A percentile compares a stretch with the other conserved stretches of the same genome.
phyloP scores from a whole-genome alignment of 2,797 vertebrate species.

The Dromococcyx pavoninus region DNA sequence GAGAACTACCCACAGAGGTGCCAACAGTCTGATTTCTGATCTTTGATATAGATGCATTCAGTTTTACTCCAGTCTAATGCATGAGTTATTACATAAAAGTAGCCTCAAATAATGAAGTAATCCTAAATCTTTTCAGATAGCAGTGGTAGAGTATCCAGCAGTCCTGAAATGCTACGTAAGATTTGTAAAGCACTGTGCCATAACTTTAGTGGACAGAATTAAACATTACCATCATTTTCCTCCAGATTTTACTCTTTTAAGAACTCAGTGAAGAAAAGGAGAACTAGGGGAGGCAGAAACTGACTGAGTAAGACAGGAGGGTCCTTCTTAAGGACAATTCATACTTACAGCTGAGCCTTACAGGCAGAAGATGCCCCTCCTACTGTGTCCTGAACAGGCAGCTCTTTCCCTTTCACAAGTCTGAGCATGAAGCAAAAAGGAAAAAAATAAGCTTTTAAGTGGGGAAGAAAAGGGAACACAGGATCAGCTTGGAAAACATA shows the following conservation, averaged over 20 bases:
- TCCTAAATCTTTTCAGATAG: not conserved
- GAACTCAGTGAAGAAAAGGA: not conserved
- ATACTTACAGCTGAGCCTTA: not conserved
- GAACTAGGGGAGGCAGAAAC: not conserved
- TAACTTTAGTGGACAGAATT: not conserved
- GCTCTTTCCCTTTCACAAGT: not conserved
- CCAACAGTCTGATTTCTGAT: not conserved
- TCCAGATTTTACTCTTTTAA: not conserved
- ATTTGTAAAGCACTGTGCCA: not conserved
- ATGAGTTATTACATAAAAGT: not conserved
- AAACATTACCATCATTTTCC: not conserved
- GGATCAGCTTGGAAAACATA: not conserved
- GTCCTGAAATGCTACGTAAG: not conserved
- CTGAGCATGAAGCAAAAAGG: not conserved
- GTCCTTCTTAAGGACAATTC: not conserved
- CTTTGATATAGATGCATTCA: not conserved
- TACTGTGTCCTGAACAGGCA: not conserved
- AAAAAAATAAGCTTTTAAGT: not conserved
- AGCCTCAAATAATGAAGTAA: not conserved
- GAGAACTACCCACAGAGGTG: not conserved
- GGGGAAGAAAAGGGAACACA: not conserved
- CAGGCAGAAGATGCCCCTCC: not conserved
- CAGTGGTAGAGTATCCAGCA: not conserved
- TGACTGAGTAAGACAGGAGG: not conserved
- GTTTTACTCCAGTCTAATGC: not conserved